Conservation (phyloP, 1,140 invertebrate species). For the Drosophila repleta region DNA sequence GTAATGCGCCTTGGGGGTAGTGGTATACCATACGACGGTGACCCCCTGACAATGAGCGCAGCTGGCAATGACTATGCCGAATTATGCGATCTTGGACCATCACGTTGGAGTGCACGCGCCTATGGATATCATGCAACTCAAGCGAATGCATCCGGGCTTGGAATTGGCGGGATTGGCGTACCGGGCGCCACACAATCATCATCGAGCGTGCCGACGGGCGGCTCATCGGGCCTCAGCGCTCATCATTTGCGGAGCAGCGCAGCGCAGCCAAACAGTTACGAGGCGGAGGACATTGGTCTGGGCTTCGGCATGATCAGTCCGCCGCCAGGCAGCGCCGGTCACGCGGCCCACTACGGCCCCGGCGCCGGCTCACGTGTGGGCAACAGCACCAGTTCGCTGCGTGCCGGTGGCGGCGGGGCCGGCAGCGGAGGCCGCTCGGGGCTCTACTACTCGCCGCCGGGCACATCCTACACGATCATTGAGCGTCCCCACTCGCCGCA, state of each 20-base stretch:
- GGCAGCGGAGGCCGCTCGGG: slow-evolving; percentile 85
- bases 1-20: slow-evolving; percentile 84
- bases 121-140: slow-evolving; percentile 76
- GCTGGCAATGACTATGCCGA: slow-evolving; percentile 84
- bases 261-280: slow-evolving; percentile 74
- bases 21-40: slow-evolving; percentile 83
- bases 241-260: slow-evolving; percentile 75
- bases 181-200: slow-evolving; percentile 74
- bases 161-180: slow-evolving; percentile 52
- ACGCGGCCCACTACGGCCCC: slow-evolving; percentile 45
- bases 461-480: slow-evolving; percentile 93
- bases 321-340: slow-evolving; percentile 71
- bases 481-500: slow-evolving; percentile 91
- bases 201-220: slow-evolving; percentile 78
- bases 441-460: slow-evolving; percentile 88
- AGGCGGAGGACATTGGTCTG: slow-evolving; percentile 81
- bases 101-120: slow-evolving; percentile 82
- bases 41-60: slow-evolving; percentile 84
- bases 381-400: slow-evolving; percentile 82
- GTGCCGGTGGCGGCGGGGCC: slow-evolving; percentile 66
- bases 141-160: slow-evolving; percentile 46
- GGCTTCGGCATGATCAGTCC: slow-evolving; percentile 80
- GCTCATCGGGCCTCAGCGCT: slow-evolving; percentile 72
- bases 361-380: slow-evolving; percentile 68
- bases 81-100: slow-evolving; percentile 84